These are phyloP conservation scores for Dipodomys ordii DNA, from an alignment of 2,113 vertebrate genomes.

Conservation along the genomic window DNA sequence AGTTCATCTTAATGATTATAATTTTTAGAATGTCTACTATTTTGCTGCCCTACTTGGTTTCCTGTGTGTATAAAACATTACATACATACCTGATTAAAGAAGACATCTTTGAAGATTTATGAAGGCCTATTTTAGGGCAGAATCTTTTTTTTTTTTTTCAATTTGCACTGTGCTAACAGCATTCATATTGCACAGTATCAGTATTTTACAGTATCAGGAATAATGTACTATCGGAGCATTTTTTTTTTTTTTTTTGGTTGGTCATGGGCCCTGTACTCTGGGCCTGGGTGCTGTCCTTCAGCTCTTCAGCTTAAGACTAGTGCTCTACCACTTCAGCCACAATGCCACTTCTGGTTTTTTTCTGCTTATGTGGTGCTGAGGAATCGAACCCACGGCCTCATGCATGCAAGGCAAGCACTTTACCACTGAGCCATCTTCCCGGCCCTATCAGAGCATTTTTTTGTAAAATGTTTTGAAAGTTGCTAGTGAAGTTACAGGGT, in stretches of 20 bases:
- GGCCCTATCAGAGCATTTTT: not conserved
- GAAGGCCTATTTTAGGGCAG: not conserved
- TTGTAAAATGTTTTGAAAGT: slow-evolving; percentile 39
- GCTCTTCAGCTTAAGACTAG: no score
- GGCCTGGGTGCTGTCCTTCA: no score
- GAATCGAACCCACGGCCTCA: no score
- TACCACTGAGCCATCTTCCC: no score
- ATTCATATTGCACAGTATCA: not conserved
- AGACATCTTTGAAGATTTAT: slow-evolving; percentile 23
- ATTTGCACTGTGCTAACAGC: not conserved
- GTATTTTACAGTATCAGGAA: no score
- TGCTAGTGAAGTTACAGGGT: slow-evolving; percentile 24
- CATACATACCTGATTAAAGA: slow-evolving; percentile 16
- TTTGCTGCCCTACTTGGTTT: slow-evolving; percentile 15
- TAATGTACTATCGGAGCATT: not conserved
- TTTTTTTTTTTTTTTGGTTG: not conserved
- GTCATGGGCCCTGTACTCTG: no score
- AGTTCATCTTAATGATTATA: slow-evolving; percentile 60
- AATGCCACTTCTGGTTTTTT: no score
- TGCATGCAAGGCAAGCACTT: no score
- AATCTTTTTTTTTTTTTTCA: not conserved
- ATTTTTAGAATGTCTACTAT: slow-evolving; percentile 44
- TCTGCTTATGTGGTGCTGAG: no score
- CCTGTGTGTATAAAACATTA: not conserved
- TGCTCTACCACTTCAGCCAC: no score